These are phyloP conservation scores for Esox lucius DNA, from an alignment of 2,797 vertebrate species.

Conservation along the genomic window DNA sequence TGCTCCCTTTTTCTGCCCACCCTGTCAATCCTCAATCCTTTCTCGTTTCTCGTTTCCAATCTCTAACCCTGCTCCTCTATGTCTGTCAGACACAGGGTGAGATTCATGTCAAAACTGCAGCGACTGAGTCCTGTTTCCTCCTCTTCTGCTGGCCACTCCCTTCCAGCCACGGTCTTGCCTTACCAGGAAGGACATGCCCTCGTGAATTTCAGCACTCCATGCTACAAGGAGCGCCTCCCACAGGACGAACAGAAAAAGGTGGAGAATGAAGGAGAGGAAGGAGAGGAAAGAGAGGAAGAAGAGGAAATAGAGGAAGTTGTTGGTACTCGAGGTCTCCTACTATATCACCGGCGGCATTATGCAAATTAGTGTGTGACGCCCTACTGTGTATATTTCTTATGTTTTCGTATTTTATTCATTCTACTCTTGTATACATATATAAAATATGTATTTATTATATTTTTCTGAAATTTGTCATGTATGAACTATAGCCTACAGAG, in stretches of 20 bases:
- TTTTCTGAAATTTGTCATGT: too few species aligned
- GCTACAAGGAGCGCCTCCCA: conserved; percentile 1
- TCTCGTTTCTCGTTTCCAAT: not conserved
- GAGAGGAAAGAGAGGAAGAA: too few species aligned
- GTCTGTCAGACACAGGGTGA: conserved; percentile 59
- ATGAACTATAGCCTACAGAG: too few species aligned
- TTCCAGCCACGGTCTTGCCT: conserved; percentile 3
- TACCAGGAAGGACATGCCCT: conserved; percentile 53
- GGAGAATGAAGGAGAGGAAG: conserved; percentile 22
- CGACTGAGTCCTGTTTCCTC: conserved; percentile 26
- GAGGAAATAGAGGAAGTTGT: conserved; percentile 38
- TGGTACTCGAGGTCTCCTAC: too few species aligned
- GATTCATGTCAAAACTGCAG: conserved; percentile 53
- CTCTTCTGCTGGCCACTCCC: conserved; percentile 14
- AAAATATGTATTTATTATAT: too few species aligned
- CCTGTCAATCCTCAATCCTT: not conserved
- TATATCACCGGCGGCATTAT: too few species aligned
- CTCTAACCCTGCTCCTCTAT: not conserved
- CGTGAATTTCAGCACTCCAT: conserved; percentile 34
- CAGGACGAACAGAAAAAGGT: conserved; percentile 26
- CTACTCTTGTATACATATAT: too few species aligned
- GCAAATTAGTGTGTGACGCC: too few species aligned
- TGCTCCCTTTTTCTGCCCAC: not conserved
- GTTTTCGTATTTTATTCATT: too few species aligned
- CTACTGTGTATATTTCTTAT: not conserved